Percentiles rank a stretch among this genome's conserved stretches.
Evolutionary conservation across 2,797 vertebrate genomes (phyloP).

Genomic region (Lemur catta): DNA sequence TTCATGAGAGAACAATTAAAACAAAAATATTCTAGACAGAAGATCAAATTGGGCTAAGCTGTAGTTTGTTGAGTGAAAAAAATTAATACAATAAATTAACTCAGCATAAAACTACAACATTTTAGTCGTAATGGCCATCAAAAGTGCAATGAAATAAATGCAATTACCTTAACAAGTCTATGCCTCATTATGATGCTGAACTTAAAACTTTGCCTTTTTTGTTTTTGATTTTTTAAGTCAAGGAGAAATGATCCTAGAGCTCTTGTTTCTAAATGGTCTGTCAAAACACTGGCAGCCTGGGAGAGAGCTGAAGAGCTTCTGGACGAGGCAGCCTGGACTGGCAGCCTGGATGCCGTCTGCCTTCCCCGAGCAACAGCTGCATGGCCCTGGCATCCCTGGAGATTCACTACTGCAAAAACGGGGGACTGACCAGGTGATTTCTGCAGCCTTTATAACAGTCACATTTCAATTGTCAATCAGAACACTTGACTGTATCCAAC

Average conservation of each 20-base stretch:
- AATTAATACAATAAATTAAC: neutral
- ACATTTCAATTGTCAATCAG: neutral
- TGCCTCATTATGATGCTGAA: neutral
- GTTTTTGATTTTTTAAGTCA: neutral
- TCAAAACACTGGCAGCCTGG: neutral
- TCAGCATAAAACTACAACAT: conserved; percentile 17
- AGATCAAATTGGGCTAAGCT: conserved; percentile 27
- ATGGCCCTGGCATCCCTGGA: neutral
- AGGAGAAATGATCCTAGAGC: conserved; percentile 6
- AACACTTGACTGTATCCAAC: neutral
- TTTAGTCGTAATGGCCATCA: neutral
- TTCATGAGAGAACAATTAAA: conserved; percentile 44
- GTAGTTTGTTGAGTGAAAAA: conserved; percentile 1
- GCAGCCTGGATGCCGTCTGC: no score
- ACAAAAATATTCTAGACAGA: neutral
- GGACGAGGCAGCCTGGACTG: neutral
- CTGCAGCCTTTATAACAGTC: neutral
- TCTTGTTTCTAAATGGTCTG: neutral
- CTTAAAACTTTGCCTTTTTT: neutral
- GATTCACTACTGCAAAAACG: neutral
- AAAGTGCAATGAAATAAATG: neutral
- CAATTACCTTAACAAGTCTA: neutral
- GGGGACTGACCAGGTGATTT: neutral
- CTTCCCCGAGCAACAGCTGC: neutral
- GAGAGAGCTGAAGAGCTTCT: neutral